Evolutionary conservation across 1,140 invertebrate genomes (phyloP), one percentile per base, ranked within the genome.

Genomic region (Mylabris phalerata): DNA sequence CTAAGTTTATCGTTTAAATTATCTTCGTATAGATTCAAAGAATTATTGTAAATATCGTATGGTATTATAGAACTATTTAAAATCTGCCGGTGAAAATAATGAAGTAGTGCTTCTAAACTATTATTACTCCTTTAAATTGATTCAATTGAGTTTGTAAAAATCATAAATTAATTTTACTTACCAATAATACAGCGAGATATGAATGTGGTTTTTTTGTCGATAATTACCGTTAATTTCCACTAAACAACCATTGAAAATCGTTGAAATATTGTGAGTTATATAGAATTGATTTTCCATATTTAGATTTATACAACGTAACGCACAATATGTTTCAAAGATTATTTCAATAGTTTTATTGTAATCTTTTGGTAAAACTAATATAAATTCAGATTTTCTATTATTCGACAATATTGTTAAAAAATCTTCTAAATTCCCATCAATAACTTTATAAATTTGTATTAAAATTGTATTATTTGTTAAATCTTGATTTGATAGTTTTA

Each of bases 221-320:
- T 41, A 19, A 24, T 19, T 32, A 6, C 9, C 10, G 11, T 50
- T 32, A 3, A 58, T 39, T 46, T 58, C 57, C 4, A 58, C n/a
- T 10, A 58, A 7, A 11, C n/a, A 11, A 5, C 49, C 57, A 45
- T 58, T 48, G 41, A 58, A 50, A 44, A 40, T 19, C 7, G 57
- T 48, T 43, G 47, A 32, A 10, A 58, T 38, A 44, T 51, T 40
- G 32, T 58, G 26, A 27, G 43, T 41, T 40, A 51, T 5, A 27
- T 46, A 47, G 39, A 25, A 58, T 11, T n/a, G 7, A 24, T 43
- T 46, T 19, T 45, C 9, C 7, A 11, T 38, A 5, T 5, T 39
- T 41, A 47, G 46, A 13, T 48, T 40, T 27, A 4, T 5, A 25
- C n/a, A 58, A 32, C 7, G 49, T 44, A 58, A 32, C 7, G 49